These are phyloP conservation scores for Aramus guarauna DNA, from an alignment of 2,113 vertebrate species.

Conservation along the genomic window DNA sequence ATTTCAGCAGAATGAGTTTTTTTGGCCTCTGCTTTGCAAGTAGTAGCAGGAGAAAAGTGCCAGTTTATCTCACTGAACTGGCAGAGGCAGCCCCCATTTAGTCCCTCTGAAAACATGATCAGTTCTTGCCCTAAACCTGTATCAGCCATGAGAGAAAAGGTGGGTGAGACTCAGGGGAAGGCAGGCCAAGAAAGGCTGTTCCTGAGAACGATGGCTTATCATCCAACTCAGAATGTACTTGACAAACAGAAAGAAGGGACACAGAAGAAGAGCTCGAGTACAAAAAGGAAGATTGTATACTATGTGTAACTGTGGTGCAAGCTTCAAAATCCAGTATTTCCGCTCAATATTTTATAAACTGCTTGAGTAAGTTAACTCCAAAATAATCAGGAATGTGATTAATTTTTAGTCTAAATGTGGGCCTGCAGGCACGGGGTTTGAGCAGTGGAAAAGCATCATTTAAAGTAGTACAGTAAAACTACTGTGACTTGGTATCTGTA, in stretches of 20 bases:
- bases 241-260: neutral
- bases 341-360: neutral
- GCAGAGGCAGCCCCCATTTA: neutral
- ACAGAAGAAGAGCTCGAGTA: neutral
- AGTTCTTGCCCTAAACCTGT: neutral
- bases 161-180: neutral
- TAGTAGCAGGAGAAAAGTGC: neutral
- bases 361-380: neutral
- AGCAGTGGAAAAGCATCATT: neutral
- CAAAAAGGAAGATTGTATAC: neutral
- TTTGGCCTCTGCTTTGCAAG: neutral
- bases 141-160: neutral
- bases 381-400: neutral
- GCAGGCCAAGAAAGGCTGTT: neutral
- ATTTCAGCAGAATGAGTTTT: neutral
- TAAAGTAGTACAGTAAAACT: neutral
- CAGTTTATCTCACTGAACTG: neutral
- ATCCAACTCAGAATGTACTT: neutral
- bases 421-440: neutral
- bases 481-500: neutral
- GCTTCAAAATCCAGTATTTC: neutral
- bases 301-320: neutral
- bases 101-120: neutral
- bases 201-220: too few species aligned
- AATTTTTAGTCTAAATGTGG: neutral